Evolutionary conservation across 2,113 vertebrate species (phyloP), one percentile per base, ranked within the genome.

Genomic region (Megalops atlanticus): DNA sequence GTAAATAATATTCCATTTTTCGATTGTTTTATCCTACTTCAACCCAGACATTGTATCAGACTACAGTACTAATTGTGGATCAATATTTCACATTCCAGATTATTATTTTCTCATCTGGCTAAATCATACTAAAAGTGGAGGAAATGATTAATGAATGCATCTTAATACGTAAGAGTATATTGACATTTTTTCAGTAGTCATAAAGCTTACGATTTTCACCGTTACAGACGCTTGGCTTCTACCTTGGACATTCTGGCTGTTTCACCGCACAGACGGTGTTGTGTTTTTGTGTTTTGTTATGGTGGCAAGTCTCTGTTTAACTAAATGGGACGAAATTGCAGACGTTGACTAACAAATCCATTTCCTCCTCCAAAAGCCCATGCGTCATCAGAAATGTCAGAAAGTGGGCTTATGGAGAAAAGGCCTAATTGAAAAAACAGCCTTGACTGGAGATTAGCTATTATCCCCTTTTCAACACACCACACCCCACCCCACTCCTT

Each of bases 391-490:
- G 76, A 93, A 92, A 91, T 80, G 83, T 70, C 84, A 82, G 82
- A 89, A 90, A 89, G 86, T 76, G 80, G 88, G 81, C 84, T 86
- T 80, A 85, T 74, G 87, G 78, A 84, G 24, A 45, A 80, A 82
- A 64, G 81, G 78, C 90, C 35, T 87, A 92, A 93, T 93, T 92
- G 92, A 91, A 91, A 90, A 91, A 91, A 92, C 90, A 86, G 88
- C 88, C 87, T 88, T 89, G 87, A 91, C 86, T 87, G 85, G 86
- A 7, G 54, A 1, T 35, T 82, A 54, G 81, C 45, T 81, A 72
- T 81, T 71, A 64, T 74, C 85, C 54, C 10, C 33, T 40, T 41
- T n/a, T 64, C 6, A 64, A 24, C 11, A 31, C 24, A 75, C 39
- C 33, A 33, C 35, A 36, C 78, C 69, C 79, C 81, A 38, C 69